Evolutionary conservation across 2,888 invertebrate species (phyloP).

Genomic region (Scaptomyza tumidula): DNA sequence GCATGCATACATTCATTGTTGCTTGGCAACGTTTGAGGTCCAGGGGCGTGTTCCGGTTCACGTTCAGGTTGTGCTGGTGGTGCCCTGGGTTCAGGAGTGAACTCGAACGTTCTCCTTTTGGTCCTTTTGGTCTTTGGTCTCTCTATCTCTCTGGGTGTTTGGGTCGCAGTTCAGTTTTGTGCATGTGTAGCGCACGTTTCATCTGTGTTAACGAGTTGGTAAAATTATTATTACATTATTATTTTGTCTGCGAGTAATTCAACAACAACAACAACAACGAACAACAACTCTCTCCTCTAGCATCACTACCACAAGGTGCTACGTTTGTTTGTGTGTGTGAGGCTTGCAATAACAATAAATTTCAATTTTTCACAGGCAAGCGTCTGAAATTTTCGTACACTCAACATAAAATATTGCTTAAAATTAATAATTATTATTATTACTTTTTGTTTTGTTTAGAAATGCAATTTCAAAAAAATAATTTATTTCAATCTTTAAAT

Average conservation of each 20-base stretch:
- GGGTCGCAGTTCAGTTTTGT: conserved; percentile 34
- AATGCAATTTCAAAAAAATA: too few species aligned
- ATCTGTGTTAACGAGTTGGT: conserved; percentile 81
- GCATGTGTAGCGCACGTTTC: conserved; percentile 57
- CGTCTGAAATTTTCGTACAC: conserved; percentile 17
- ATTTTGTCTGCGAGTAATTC: conserved; percentile 76
- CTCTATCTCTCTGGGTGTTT: background rate
- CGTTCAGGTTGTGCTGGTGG: background rate
- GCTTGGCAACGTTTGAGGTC: conserved; percentile 19
- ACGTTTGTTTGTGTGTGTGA: conserved; percentile 17
- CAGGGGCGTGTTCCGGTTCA: background rate
- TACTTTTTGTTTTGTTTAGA: background rate
- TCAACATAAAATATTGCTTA: background rate
- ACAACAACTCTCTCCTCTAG: conserved; percentile 3
- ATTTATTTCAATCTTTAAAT: too few species aligned
- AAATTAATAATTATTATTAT: background rate
- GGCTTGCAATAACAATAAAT: conserved; percentile 77
- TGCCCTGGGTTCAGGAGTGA: background rate
- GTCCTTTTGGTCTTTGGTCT: conserved; percentile 13
- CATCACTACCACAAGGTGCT: conserved; percentile 32
- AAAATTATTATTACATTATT: conserved; percentile 82
- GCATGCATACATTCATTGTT: conserved; percentile 18
- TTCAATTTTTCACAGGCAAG: conserved; percentile 69
- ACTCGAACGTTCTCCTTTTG: background rate
- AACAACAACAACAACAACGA: conserved; percentile 37